Evolutionary conservation across 2,113 vertebrate genomes (phyloP).

Genomic region (Neogale vison): DNA sequence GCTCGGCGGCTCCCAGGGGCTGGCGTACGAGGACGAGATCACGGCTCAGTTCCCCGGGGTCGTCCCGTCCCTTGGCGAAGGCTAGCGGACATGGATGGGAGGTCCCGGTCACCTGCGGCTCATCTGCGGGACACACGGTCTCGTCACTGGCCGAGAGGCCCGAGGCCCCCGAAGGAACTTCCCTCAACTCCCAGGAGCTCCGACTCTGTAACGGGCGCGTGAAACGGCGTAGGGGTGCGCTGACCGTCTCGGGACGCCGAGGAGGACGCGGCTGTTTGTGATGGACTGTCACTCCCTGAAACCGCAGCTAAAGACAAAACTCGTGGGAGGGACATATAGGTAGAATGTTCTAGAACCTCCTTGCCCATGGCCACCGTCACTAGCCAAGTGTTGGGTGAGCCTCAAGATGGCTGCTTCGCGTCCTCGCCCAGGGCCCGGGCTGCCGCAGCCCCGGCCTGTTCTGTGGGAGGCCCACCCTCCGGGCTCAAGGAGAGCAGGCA

Average conservation of each 20-base stretch:
- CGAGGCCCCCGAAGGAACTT: neutral
- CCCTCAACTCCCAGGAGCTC: accelerated
- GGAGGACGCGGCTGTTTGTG: too few relatives aligned
- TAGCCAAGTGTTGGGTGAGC: neutral
- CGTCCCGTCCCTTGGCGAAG: neutral
- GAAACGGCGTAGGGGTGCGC: neutral
- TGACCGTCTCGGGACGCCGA: accelerated
- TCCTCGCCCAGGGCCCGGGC: neutral
- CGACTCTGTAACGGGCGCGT: accelerated
- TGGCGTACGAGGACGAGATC: accelerated
- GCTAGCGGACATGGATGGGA: neutral
- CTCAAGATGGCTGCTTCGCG: neutral
- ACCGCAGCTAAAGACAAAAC: neutral
- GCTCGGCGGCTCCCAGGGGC: neutral
- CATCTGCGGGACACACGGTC: neutral
- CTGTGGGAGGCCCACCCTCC: neutral
- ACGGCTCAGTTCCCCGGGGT: accelerated
- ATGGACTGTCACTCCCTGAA: neutral
- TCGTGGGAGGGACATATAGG: neutral
- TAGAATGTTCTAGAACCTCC: neutral
- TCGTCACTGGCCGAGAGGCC: neutral
- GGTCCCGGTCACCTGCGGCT: accelerated
- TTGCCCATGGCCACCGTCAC: neutral
- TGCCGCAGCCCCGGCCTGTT: neutral
- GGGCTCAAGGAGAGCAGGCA: neutral